phyloP scores from a whole-genome alignment of 2,113 vertebrate genomes.

The Chloropsis cyanopogon region DNA sequence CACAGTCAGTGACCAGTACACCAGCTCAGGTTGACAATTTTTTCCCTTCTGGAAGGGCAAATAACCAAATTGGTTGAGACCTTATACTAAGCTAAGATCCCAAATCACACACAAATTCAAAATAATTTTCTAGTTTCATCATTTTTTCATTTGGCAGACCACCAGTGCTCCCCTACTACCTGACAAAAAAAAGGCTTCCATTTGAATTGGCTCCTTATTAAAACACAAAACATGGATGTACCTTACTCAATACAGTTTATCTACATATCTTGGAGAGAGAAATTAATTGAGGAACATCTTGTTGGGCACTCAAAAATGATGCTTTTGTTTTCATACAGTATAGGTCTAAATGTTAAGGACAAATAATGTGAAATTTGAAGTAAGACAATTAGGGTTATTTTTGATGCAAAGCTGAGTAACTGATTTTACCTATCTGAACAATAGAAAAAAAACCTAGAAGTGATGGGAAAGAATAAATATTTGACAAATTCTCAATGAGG shows the following conservation, averaged over 20 bases:
- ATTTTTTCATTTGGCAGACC: background rate
- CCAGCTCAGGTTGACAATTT: background rate
- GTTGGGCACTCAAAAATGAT: background rate
- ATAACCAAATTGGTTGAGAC: accelerated
- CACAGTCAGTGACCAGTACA: background rate
- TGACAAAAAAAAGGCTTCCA: background rate
- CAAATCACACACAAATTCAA: background rate
- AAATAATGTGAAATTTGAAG: background rate
- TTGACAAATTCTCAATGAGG: background rate
- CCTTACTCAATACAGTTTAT: background rate
- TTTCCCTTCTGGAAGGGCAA: background rate
- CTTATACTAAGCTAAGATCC: background rate
- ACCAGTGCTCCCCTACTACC: accelerated
- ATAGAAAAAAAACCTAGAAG: background rate
- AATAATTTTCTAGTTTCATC: background rate
- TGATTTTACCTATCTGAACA: background rate
- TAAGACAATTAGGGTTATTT: background rate
- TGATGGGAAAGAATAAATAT: background rate
- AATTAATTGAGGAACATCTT: background rate
- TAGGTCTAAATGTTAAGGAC: background rate
- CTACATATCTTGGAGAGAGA: background rate
- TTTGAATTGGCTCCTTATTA: background rate
- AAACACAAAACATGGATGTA: background rate
- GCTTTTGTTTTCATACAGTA: background rate
- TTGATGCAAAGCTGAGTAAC: background rate